Percentiles rank a stretch among this genome's conserved stretches.
Conservation (phyloP, 2,797 vertebrate species). For the Melanotaenia parkinsoni region DNA sequence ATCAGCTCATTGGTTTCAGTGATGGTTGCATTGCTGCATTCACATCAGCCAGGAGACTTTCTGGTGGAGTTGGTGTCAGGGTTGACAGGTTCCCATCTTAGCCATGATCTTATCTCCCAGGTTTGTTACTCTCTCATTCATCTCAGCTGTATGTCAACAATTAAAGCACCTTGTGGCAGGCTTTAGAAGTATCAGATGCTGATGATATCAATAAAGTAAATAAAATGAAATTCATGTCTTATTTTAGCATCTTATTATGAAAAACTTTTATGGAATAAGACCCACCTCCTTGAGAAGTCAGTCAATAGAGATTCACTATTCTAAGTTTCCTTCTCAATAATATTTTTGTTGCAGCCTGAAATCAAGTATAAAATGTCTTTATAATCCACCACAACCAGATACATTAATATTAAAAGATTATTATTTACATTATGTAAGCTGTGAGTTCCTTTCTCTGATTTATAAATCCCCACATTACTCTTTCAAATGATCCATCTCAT, state of each 20-base stretch:
- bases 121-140: not conserved
- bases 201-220: not conserved
- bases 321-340: too few relatives aligned
- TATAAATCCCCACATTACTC: too few relatives aligned
- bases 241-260: not conserved
- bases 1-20: too few relatives aligned
- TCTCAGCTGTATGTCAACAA: not conserved
- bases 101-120: not conserved
- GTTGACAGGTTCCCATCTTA: not conserved
- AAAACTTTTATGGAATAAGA: not conserved
- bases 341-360: not conserved
- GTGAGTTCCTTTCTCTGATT: too few relatives aligned
- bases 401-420: not conserved
- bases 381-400: not conserved
- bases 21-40: too few relatives aligned
- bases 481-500: too few relatives aligned
- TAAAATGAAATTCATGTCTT: not conserved
- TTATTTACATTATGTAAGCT: too few relatives aligned
- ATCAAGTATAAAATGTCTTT: not conserved
- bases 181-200: too few relatives aligned
- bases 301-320: too few relatives aligned
- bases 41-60: too few relatives aligned
- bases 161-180: too few relatives aligned
- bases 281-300: not conserved
- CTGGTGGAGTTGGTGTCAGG: too few relatives aligned